Percentiles rank a stretch among this genome's conserved stretches.
Conservation (phyloP, 2,797 vertebrate species). For the Tragopan temminckii region DNA sequence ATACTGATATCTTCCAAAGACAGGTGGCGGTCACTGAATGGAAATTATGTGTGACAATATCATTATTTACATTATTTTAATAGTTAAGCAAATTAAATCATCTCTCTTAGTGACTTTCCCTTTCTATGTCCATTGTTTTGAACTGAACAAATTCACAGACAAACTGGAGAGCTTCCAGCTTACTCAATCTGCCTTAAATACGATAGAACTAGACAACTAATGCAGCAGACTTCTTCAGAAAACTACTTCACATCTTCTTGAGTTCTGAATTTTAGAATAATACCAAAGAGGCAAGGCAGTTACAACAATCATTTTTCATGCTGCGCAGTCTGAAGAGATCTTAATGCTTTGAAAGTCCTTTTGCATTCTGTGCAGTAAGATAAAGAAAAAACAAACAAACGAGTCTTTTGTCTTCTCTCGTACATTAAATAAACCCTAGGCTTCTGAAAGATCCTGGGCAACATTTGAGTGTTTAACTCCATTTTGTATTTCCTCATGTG, state of each 20-base stretch:
- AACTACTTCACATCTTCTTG: neutral
- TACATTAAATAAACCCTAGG: neutral
- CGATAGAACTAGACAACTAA: neutral
- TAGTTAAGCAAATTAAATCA: neutral
- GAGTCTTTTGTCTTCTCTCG: neutral
- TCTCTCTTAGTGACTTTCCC: neutral
- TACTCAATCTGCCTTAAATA: neutral
- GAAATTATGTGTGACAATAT: neutral
- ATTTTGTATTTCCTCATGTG: neutral
- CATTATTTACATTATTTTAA: neutral
- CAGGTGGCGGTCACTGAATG: neutral
- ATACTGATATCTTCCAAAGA: neutral
- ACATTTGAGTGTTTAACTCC: neutral
- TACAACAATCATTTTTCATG: neutral
- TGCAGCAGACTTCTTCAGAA: neutral
- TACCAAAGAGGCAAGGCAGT: neutral
- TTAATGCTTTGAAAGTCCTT: neutral
- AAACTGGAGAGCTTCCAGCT: neutral
- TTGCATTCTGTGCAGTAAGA: neutral
- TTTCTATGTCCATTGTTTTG: neutral
- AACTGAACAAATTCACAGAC: neutral
- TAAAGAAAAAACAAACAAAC: neutral
- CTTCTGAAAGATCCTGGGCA: neutral
- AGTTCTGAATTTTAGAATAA: neutral
- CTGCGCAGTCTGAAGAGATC: neutral